Conservation (phyloP, 2,113 vertebrate species). For the Chloebia gouldiae region DNA sequence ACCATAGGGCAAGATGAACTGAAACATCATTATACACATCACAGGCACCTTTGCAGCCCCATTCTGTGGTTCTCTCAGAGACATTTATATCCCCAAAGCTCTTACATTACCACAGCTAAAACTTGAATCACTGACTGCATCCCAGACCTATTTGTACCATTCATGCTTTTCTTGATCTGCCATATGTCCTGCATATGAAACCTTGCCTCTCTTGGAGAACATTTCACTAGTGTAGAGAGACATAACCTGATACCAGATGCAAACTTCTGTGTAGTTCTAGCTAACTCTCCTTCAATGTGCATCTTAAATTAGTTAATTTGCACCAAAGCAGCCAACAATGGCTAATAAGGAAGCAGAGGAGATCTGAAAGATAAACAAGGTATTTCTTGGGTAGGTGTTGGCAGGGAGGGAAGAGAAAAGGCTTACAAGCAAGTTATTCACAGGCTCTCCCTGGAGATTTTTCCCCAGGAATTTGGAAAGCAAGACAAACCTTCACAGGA, state of each 20-base stretch:
- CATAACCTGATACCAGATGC: background rate
- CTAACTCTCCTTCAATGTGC: background rate
- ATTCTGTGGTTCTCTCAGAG: background rate
- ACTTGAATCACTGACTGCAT: background rate
- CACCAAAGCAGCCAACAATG: background rate
- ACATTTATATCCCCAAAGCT: background rate
- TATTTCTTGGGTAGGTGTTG: background rate
- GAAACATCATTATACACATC: background rate
- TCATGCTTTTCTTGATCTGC: background rate
- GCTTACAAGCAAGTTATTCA: background rate
- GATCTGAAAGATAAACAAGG: background rate
- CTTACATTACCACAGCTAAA: background rate
- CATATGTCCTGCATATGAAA: background rate
- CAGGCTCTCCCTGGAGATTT: background rate
- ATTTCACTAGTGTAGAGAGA: background rate
- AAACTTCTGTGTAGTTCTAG: background rate
- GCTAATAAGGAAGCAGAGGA: background rate
- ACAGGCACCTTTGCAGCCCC: background rate
- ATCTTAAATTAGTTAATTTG: background rate
- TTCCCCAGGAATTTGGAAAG: background rate
- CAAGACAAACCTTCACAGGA: background rate
- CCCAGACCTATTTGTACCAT: background rate
- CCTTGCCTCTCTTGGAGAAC: background rate
- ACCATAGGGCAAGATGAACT: background rate
- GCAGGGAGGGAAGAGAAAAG: background rate